Evolutionary conservation across 2,797 vertebrate genomes (phyloP).

Genomic region (Pseudochirops corinnae): DNA sequence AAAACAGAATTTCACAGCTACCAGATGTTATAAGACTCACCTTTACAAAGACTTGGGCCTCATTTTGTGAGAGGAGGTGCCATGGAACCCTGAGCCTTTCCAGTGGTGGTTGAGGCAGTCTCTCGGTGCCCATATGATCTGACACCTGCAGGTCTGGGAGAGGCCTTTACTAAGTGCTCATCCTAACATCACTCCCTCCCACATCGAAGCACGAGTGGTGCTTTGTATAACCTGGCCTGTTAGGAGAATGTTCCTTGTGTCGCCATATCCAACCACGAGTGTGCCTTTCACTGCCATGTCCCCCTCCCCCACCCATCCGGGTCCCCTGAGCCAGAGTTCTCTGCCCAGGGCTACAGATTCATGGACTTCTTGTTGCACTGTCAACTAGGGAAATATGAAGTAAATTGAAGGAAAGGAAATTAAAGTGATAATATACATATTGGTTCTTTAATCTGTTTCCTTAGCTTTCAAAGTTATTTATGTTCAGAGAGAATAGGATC

Average conservation of each 20-base stretch:
- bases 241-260: not conserved
- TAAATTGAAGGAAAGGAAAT: not conserved
- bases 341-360: not conserved
- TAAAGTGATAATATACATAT: conserved; percentile 1
- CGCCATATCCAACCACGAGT: not conserved
- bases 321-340: not conserved
- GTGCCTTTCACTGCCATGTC: not conserved
- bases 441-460: conserved; percentile 53
- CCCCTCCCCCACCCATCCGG: too few relatives aligned
- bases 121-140: not conserved
- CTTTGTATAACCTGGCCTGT: not conserved
- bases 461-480: conserved; percentile 60
- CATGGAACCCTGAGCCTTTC: not conserved
- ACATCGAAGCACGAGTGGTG: not conserved
- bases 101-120: not conserved
- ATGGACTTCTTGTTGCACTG: conserved; percentile 34
- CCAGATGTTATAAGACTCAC: not conserved
- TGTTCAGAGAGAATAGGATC: conserved; percentile 59
- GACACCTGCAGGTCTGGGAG: not conserved
- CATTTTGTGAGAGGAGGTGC: not conserved
- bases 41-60: not conserved
- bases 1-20: not conserved
- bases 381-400: not conserved
- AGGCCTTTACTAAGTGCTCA: not conserved
- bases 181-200: not conserved